Conservation (phyloP, 2,797 vertebrate genomes). For the Diglossa cyanea region DNA sequence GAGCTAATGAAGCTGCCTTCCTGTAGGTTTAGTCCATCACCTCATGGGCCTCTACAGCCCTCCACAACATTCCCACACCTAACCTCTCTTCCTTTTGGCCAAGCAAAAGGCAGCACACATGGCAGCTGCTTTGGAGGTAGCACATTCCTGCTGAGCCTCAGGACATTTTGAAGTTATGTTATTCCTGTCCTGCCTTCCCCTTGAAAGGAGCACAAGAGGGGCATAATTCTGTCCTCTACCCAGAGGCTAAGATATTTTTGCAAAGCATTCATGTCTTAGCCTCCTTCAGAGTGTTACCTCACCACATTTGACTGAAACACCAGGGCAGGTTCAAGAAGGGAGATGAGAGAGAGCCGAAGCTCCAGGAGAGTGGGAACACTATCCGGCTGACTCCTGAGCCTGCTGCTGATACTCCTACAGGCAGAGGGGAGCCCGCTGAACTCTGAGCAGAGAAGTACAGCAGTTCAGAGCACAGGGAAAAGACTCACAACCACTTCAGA, state of each 20-base stretch:
- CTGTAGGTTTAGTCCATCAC: not conserved
- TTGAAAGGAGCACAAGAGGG: accelerated
- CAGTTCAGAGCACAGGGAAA: not conserved
- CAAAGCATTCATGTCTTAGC: accelerated
- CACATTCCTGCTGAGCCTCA: not conserved
- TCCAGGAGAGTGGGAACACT: not conserved
- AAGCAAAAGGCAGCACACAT: not conserved
- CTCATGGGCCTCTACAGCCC: not conserved
- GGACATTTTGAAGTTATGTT: not conserved
- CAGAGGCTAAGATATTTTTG: not conserved
- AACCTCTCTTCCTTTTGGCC: not conserved
- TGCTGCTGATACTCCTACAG: not conserved
- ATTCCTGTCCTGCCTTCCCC: not conserved
- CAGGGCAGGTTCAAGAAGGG: not conserved
- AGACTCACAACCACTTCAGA: not conserved
- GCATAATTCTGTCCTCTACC: not conserved
- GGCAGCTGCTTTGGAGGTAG: not conserved
- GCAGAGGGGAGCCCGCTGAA: not conserved
- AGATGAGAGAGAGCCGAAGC: not conserved
- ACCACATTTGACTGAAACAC: not conserved
- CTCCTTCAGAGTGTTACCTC: not conserved
- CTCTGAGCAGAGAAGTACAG: not conserved
- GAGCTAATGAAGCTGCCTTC: not conserved
- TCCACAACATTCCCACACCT: not conserved
- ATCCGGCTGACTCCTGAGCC: not conserved